phyloP scores from a whole-genome alignment of 2,888 invertebrate genomes.

The Stenchaetothrips biformis region DNA sequence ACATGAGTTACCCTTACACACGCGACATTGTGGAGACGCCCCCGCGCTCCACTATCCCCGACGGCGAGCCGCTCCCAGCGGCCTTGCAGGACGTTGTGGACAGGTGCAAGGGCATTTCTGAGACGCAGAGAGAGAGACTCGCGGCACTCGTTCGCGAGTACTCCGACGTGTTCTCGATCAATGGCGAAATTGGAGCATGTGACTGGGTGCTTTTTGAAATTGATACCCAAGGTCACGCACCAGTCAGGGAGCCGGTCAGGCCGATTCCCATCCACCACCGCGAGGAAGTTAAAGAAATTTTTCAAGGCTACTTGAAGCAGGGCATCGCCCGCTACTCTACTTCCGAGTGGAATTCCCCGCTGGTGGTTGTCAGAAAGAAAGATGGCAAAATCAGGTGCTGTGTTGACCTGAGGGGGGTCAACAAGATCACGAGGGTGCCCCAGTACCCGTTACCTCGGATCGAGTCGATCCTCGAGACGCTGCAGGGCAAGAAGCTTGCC shows the following conservation, averaged over 20 bases:
- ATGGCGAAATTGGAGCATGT: background rate
- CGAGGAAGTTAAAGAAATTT: background rate
- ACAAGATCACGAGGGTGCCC: background rate
- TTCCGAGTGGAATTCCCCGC: background rate
- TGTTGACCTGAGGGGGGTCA: background rate
- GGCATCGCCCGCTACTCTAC: background rate
- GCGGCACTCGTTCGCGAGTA: background rate
- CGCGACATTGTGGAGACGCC: background rate
- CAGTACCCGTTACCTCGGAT: background rate
- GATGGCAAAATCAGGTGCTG: background rate
- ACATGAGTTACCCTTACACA: background rate
- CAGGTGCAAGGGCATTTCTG: background rate
- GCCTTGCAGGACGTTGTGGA: background rate
- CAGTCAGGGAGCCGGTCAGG: background rate
- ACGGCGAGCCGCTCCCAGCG: conserved; percentile 1
- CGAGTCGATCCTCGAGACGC: background rate
- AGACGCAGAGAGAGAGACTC: background rate
- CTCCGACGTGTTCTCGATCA: background rate
- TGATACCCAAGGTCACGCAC: background rate
- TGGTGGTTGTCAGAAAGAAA: background rate
- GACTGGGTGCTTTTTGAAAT: background rate
- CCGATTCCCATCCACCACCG: background rate
- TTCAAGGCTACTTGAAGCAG: background rate
- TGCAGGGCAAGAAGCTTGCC: conserved; percentile 7
- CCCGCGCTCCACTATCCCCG: background rate